Conservation (phyloP, 2,113 vertebrate genomes). For the Onychostoma macrolepis region DNA sequence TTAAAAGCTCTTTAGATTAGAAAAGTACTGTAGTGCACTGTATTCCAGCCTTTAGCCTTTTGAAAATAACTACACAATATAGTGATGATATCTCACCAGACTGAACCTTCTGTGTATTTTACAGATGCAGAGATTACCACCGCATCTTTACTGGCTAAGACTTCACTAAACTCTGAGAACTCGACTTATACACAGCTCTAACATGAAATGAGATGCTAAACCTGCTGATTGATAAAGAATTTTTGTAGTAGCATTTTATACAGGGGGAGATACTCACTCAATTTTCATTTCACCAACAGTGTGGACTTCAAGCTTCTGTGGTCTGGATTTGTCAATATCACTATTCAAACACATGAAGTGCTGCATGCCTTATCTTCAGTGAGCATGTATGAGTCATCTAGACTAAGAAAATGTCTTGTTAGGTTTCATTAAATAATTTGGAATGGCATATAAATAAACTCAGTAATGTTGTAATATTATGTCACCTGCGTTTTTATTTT, state of each 20-base stretch:
- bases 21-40: background rate
- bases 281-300: background rate
- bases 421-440: background rate
- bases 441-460: background rate
- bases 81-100: background rate
- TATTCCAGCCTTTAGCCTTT: background rate
- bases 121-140: slow-evolving; percentile 38
- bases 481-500: background rate
- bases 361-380: background rate
- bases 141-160: slow-evolving; percentile 29
- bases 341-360: background rate
- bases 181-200: slow-evolving; percentile 54
- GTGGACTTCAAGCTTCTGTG: background rate
- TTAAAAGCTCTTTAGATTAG: background rate
- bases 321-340: background rate
- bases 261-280: background rate
- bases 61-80: background rate
- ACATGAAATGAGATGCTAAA: background rate
- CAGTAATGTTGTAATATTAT: background rate
- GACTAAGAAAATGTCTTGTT: background rate
- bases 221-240: background rate
- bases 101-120: slow-evolving; percentile 15
- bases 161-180: slow-evolving; percentile 28
- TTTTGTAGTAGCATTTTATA: background rate
- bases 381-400: background rate